Conservation (phyloP, 2,797 vertebrate species). For the Ciconia nigra region DNA sequence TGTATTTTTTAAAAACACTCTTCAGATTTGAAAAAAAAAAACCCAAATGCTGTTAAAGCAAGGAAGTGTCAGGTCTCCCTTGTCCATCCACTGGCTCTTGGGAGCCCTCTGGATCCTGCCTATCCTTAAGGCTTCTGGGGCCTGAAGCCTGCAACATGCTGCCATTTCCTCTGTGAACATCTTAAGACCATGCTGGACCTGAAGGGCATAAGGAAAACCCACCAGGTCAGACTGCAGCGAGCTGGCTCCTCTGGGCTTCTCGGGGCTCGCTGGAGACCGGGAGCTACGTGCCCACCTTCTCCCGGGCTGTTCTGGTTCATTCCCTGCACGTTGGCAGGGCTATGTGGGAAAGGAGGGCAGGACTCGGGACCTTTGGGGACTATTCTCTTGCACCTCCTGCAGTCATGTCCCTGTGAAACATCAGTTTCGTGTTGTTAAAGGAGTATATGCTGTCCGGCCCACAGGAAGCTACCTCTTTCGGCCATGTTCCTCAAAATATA, state of each 20-base stretch:
- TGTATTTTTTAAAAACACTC: background rate
- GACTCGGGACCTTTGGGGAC: background rate
- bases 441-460: background rate
- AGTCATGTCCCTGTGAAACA: background rate
- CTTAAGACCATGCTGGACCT: background rate
- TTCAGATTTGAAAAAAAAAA: background rate
- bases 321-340: background rate
- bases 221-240: background rate
- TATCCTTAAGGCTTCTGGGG: background rate
- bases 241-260: background rate
- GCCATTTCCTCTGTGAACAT: background rate
- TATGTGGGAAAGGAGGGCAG: background rate
- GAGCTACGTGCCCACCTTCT: background rate
- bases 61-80: background rate
- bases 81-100: background rate
- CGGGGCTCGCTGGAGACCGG: fast-evolving
- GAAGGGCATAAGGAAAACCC: background rate
- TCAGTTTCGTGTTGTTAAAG: background rate
- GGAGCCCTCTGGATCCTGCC: background rate
- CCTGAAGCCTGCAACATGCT: background rate
- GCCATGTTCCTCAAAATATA: background rate
- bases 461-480: background rate
- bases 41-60: background rate
- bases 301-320: background rate
- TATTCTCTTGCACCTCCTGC: background rate